Evolutionary conservation across 2,113 vertebrate species (phyloP).

Genomic region (Larimichthys crocea): DNA sequence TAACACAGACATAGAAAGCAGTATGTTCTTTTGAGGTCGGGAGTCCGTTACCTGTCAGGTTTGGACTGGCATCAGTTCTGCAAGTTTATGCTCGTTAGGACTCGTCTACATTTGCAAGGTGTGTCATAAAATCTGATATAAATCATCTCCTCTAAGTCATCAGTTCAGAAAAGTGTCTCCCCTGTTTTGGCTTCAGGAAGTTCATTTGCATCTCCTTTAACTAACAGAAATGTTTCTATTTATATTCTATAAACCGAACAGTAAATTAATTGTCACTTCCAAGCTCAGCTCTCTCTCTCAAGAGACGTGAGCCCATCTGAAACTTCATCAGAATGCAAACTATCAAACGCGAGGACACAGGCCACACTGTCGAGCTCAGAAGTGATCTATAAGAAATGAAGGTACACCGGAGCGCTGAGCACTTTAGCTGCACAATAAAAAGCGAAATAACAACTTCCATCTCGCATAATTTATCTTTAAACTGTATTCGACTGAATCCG

Average conservation of each 20-base stretch:
- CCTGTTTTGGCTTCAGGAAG: background rate
- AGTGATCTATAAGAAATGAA: conserved; percentile 20
- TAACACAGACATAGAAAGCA: background rate
- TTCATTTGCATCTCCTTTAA: background rate
- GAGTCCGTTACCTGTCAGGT: background rate
- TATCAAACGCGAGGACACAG: background rate
- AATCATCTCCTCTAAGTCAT: background rate
- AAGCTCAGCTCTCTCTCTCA: background rate
- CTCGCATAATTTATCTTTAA: background rate
- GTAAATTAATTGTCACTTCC: background rate
- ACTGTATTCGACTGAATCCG: background rate
- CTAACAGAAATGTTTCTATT: background rate
- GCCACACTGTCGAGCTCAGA: background rate
- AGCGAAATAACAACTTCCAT: background rate
- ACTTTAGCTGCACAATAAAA: background rate
- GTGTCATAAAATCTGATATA: background rate
- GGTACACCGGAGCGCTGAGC: background rate
- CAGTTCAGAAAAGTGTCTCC: background rate
- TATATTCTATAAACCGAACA: background rate
- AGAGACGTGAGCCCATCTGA: background rate
- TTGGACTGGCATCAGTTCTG: background rate
- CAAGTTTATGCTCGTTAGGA: background rate
- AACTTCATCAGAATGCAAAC: conserved; percentile 1
- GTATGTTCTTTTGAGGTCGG: background rate
- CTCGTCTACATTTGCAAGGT: background rate